phyloP scores from a whole-genome alignment of 2,113 vertebrate genomes.

The Leiothrix lutea region DNA sequence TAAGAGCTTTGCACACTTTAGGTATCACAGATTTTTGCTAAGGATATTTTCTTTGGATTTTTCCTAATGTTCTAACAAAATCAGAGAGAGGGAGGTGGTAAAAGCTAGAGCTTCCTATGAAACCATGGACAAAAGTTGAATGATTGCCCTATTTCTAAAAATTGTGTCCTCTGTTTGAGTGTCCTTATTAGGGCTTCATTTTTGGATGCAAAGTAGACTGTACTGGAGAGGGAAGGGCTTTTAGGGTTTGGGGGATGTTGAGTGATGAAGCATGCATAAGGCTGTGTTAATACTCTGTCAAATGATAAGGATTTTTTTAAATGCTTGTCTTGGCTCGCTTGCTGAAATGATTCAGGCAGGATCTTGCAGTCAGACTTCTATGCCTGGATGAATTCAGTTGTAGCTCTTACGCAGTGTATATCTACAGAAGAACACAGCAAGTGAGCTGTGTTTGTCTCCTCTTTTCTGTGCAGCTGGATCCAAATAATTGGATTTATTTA shows the following conservation, averaged over 20 bases:
- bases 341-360: not conserved
- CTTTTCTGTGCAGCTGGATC: not conserved
- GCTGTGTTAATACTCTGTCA: not conserved
- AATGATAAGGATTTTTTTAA: not conserved
- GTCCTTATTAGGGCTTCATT: not conserved
- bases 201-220: not conserved
- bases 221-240: not conserved
- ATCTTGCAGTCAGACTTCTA: not conserved
- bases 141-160: not conserved
- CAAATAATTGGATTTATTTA: not conserved
- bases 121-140: not conserved
- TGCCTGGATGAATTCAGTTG: not conserved
- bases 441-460: not conserved
- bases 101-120: not conserved
- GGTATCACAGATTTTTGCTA: not conserved
- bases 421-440: not conserved
- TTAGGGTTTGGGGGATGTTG: not conserved
- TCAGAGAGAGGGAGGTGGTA: not conserved
- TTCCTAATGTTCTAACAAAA: not conserved
- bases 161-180: not conserved
- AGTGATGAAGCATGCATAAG: not conserved
- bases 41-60: not conserved
- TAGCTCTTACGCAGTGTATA: not conserved
- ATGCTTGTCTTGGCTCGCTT: conserved; percentile 26
- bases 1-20: not conserved